Evolutionary conservation across 2,113 vertebrate species (phyloP).

Genomic region (Nycticebus coucang): DNA sequence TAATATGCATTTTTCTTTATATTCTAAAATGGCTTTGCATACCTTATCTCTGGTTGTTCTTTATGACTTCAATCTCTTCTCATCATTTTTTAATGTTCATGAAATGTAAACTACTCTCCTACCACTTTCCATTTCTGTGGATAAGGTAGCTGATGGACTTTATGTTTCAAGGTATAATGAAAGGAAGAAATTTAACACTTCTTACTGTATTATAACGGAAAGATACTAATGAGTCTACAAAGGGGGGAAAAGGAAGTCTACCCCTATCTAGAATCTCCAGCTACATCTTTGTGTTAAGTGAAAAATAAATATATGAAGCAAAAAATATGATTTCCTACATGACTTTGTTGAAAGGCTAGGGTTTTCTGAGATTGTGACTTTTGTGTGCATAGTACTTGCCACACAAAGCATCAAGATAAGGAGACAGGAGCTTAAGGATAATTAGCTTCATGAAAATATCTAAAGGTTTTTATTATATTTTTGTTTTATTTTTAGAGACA

Average conservation of each 20-base stretch:
- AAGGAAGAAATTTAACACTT: not conserved
- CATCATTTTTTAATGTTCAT: constrained; percentile 48
- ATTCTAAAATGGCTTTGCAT: constrained; percentile 40
- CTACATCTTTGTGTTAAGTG: not conserved
- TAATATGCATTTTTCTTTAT: constrained; percentile 21
- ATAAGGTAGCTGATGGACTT: not conserved
- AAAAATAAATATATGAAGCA: not conserved
- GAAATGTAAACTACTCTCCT: constrained; percentile 30
- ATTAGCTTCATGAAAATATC: constrained; percentile 14
- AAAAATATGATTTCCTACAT: not conserved
- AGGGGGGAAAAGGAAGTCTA: not conserved
- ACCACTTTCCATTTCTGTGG: not conserved
- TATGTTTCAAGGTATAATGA: not conserved
- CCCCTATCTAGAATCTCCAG: not conserved
- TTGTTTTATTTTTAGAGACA: too few relatives aligned
- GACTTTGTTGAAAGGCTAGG: not conserved
- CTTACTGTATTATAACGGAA: not conserved
- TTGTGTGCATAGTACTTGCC: not conserved
- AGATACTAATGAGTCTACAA: not conserved
- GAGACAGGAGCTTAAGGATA: not conserved
- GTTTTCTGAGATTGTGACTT: not conserved
- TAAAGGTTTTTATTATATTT: not conserved
- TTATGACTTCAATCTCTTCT: constrained; percentile 33
- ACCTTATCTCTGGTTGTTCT: not conserved
- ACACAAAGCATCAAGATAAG: not conserved